These are phyloP conservation scores for Hassar affinis DNA, from an alignment of 2,113 vertebrate species.

Conservation along the genomic window DNA sequence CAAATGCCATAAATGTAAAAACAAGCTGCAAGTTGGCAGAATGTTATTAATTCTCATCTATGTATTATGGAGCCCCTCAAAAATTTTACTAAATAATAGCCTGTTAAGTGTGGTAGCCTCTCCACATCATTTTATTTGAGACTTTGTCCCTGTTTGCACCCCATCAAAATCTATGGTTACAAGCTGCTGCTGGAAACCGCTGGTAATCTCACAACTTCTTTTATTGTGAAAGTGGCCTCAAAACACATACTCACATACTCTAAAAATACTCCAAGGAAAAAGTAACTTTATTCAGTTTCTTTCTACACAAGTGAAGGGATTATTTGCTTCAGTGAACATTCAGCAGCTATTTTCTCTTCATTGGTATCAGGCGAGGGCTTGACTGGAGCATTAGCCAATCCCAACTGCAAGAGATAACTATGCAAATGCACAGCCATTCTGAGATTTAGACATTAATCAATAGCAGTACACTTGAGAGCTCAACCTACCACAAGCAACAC, in stretches of 20 bases:
- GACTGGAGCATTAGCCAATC: slow-evolving; percentile 32
- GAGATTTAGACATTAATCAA: slow-evolving; percentile 42
- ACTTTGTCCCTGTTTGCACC: not conserved
- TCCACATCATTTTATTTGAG: not conserved
- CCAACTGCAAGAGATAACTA: slow-evolving; percentile 41
- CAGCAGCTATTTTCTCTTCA: slow-evolving; percentile 40
- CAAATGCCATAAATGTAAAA: no score
- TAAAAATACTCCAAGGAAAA: slow-evolving; percentile 26
- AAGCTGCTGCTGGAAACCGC: not conserved
- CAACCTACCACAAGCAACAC: slow-evolving; percentile 23
- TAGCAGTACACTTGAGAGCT: slow-evolving; percentile 28
- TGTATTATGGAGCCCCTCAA: not conserved
- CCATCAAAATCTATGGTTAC: not conserved
- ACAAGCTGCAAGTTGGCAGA: no score
- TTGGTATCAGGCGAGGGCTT: slow-evolving; percentile 20
- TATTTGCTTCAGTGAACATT: slow-evolving; percentile 40
- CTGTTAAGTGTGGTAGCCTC: not conserved
- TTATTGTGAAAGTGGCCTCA: slow-evolving; percentile 24
- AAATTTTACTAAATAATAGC: not conserved
- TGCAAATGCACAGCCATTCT: slow-evolving; percentile 40
- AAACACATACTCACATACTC: slow-evolving; percentile 13
- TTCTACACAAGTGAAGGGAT: slow-evolving; percentile 38
- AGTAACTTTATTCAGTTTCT: slow-evolving; percentile 32
- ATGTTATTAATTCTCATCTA: not conserved
- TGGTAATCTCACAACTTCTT: not conserved